Evolutionary conservation across 2,888 invertebrate species (phyloP).

Genomic region (Andricus curvator): DNA sequence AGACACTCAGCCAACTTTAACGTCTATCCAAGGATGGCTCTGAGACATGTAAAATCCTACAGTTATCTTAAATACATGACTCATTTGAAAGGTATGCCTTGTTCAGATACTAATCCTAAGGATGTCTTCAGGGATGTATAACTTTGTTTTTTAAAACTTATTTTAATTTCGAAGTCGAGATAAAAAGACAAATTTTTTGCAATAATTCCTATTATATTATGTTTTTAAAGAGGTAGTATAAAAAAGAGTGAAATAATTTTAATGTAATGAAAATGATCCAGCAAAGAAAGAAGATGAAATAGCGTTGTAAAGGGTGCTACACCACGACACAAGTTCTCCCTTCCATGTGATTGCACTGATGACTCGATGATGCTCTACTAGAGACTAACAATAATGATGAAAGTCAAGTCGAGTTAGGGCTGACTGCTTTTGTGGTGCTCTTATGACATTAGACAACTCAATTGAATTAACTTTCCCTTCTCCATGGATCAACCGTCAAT

Average conservation of each 20-base stretch:
- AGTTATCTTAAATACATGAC: too few species aligned
- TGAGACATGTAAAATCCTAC: too few species aligned
- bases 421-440: slow-evolving; percentile 42
- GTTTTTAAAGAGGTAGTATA: neutral
- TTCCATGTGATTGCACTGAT: slow-evolving; percentile 71
- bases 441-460: slow-evolving; percentile 4
- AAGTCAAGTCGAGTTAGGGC: slow-evolving; percentile 49
- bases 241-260: neutral
- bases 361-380: slow-evolving; percentile 70
- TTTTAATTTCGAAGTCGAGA: too few species aligned
- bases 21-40: too few species aligned
- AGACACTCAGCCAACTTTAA: too few species aligned
- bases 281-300: slow-evolving; percentile 64
- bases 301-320: slow-evolving; percentile 73
- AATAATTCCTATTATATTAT: neutral
- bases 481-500: neutral
- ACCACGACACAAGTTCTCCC: slow-evolving; percentile 72
- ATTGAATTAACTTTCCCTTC: slow-evolving; percentile 12
- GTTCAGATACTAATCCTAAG: too few species aligned
- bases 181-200: neutral
- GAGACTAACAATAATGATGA: slow-evolving; percentile 52
- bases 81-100: too few species aligned
- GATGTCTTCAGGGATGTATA: too few species aligned
- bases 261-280: slow-evolving; percentile 53
- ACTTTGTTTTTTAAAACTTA: too few species aligned